Conservation (phyloP, 2,888 invertebrate species). For the Chironomus riparius region DNA sequence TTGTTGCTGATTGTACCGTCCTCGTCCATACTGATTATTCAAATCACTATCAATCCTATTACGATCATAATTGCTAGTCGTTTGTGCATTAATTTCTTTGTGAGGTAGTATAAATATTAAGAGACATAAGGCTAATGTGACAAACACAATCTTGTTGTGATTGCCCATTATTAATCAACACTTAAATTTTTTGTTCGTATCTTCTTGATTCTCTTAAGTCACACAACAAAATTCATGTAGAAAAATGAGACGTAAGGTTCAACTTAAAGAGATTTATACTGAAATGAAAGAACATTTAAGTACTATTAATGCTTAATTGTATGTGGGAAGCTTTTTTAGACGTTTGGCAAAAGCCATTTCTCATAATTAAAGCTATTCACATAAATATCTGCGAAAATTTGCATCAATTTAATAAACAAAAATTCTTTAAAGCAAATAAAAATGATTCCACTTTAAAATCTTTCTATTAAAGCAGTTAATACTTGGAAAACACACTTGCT, state of each 20-base stretch:
- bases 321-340: too few species aligned
- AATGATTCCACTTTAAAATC: too few species aligned
- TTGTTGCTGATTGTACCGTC: background rate
- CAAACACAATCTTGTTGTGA: conserved; percentile 12
- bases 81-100: conserved; percentile 6
- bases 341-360: too few species aligned
- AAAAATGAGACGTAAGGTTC: background rate
- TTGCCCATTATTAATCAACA: background rate
- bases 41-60: background rate
- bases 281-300: background rate
- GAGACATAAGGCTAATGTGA: background rate
- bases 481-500: background rate
- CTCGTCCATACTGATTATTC: conserved; percentile 17
- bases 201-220: background rate
- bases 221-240: background rate
- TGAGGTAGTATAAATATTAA: conserved; percentile 21
- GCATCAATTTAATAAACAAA: too few species aligned
- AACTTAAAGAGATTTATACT: background rate
- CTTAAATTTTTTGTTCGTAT: background rate
- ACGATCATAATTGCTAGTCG: conserved; percentile 11
- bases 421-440: too few species aligned
- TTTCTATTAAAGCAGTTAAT: background rate
- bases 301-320: too few species aligned
- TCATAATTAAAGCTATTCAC: too few species aligned
- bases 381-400: too few species aligned